phyloP scores from a whole-genome alignment of 2,888 invertebrate genomes.

The Litoditis marina region DNA sequence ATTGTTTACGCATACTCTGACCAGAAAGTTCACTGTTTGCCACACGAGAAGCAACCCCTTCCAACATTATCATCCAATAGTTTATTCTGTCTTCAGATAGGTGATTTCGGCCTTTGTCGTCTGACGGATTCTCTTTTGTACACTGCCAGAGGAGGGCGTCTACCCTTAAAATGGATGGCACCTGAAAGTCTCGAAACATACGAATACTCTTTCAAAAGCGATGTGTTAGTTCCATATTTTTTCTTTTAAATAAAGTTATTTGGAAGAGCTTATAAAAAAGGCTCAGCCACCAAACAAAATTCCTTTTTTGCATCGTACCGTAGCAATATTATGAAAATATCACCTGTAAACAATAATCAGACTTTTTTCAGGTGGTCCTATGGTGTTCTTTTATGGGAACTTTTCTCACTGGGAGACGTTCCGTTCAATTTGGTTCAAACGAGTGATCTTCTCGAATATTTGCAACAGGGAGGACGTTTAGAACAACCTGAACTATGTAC shows the following conservation, averaged over 20 bases:
- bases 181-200: constrained; percentile 46
- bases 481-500: constrained; percentile 47
- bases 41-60: no score
- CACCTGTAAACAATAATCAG: no score
- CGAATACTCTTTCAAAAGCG: constrained; percentile 53
- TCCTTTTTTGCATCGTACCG: no score
- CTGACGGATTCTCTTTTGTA: constrained; percentile 51
- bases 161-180: constrained; percentile 57
- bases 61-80: background rate
- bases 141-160: constrained; percentile 50
- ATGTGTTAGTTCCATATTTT: constrained; percentile 37
- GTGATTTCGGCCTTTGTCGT: constrained; percentile 55
- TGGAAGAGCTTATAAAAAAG: no score
- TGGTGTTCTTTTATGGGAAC: constrained; percentile 52
- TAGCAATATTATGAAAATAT: no score
- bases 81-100: constrained; percentile 34
- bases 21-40: no score
- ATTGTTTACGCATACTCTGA: no score
- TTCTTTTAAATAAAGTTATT: background rate
- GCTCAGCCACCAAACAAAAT: no score
- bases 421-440: constrained; percentile 50
- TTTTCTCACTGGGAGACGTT: constrained; percentile 54
- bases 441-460: constrained; percentile 36
- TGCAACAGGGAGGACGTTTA: constrained; percentile 44
- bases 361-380: constrained; percentile 49